phyloP scores from a whole-genome alignment of 2,888 invertebrate species.

The Sphinx pinastri region DNA sequence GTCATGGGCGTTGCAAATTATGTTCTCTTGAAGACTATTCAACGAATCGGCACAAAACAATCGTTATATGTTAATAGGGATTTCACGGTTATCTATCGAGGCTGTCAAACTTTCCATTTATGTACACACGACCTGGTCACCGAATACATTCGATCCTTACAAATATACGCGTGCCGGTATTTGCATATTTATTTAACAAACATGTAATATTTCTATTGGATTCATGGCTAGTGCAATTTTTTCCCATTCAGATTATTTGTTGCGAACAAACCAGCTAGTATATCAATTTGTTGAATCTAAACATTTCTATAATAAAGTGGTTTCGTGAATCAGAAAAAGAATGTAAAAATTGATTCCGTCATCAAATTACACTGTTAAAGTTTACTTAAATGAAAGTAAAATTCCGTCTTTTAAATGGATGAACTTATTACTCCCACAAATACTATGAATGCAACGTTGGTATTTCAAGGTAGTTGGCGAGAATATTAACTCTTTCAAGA shows the following conservation, averaged over 20 bases:
- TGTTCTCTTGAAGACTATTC: conserved; percentile 48
- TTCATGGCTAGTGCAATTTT: neutral
- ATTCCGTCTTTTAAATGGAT: conserved; percentile 39
- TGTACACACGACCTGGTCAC: conserved; percentile 44
- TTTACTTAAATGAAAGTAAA: neutral
- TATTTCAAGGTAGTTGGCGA: conserved; percentile 74
- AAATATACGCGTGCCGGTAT: conserved; percentile 14
- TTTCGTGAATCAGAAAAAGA: neutral
- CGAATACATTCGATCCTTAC: conserved; percentile 27
- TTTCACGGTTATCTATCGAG: conserved; percentile 63
- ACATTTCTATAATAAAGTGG: neutral
- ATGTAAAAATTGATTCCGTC: neutral
- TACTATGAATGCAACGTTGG: conserved; percentile 72
- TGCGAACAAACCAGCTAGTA: neutral
- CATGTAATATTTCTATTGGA: neutral
- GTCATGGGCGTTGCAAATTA: conserved; percentile 49
- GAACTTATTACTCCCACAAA: conserved; percentile 78
- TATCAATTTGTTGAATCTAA: neutral
- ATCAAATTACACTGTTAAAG: neutral
- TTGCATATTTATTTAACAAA: conserved; percentile 33
- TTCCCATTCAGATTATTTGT: neutral
- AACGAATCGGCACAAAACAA: conserved; percentile 61
- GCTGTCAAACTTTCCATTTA: conserved; percentile 65
- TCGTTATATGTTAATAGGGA: conserved; percentile 66
- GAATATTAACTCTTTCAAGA: conserved; percentile 52